Evolutionary conservation across 2,113 vertebrate genomes (phyloP).

Genomic region (Forbesichthys papilliferus): DNA sequence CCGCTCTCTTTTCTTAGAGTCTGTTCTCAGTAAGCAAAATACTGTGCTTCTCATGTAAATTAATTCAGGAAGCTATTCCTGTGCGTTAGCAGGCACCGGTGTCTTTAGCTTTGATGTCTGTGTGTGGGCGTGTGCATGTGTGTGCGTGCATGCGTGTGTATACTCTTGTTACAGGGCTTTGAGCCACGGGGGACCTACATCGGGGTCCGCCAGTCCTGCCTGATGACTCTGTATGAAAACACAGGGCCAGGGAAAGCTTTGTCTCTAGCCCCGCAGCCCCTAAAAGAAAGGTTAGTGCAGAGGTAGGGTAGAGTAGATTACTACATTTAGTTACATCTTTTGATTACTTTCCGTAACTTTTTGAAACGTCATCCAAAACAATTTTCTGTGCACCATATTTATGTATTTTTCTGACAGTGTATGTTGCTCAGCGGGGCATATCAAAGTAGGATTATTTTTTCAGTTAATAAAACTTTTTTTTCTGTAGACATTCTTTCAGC

Average conservation of each 20-base stretch:
- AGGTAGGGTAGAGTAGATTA: conserved; percentile 66
- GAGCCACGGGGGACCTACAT: conserved; percentile 92
- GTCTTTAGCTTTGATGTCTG: conserved; percentile 27
- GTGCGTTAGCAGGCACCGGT: conserved; percentile 5
- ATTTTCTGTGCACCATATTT: no score
- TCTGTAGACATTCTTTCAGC: no score
- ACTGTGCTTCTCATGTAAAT: conserved; percentile 17
- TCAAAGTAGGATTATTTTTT: no score
- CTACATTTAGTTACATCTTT: background rate
- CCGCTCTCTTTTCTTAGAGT: no score
- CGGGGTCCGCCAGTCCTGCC: conserved; percentile 83
- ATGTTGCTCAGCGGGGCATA: no score
- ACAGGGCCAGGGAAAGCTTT: conserved; percentile 86
- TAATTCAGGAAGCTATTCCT: conserved; percentile 29
- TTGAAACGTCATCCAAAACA: no score
- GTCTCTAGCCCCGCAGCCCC: conserved; percentile 78
- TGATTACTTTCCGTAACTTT: no score
- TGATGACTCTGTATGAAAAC: conserved; percentile 83
- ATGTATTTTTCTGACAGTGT: no score
- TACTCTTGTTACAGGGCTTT: conserved; percentile 81
- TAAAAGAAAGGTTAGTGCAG: conserved; percentile 66
- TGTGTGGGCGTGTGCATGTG: conserved; percentile 1
- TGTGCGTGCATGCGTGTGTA: conserved; percentile 3
- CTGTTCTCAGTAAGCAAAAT: no score
- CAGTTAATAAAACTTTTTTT: no score